Conservation (phyloP, 2,888 invertebrate species). For the Platypus cylindrus region DNA sequence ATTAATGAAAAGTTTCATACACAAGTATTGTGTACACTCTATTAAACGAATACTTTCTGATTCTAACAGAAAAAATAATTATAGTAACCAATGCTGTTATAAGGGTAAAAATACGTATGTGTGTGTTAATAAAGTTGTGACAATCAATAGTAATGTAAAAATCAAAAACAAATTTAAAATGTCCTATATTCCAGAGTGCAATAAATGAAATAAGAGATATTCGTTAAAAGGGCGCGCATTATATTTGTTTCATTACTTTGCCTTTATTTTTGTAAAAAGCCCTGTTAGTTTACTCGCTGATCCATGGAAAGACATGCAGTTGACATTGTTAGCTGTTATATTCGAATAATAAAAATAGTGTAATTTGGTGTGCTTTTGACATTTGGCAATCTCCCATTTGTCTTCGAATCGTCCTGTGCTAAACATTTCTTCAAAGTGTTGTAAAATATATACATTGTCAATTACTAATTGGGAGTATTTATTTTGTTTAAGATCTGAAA, state of each 20-base stretch:
- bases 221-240: not conserved
- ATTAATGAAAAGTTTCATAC: too few species aligned
- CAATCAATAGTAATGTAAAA: too few species aligned
- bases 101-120: too few species aligned
- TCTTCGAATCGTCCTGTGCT: conserved; percentile 68
- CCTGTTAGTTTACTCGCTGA: conserved; percentile 50
- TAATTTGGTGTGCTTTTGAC: conserved; percentile 37
- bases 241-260: conserved; percentile 30
- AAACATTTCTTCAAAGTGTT: conserved; percentile 79
- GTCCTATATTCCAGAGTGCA: conserved; percentile 1
- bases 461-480: conserved; percentile 39
- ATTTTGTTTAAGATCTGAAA: conserved; percentile 35
- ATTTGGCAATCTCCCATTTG: conserved; percentile 55
- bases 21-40: too few species aligned
- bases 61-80: too few species aligned
- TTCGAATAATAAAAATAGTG: conserved; percentile 63
- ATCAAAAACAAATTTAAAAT: conserved; percentile 3
- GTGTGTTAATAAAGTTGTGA: too few species aligned
- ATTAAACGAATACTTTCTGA: too few species aligned
- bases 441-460: conserved; percentile 67
- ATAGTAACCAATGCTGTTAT: too few species aligned
- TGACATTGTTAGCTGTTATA: conserved; percentile 48
- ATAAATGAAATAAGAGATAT: not conserved
- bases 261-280: conserved; percentile 40
- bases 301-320: conserved; percentile 79